Evolutionary conservation across 1,140 invertebrate genomes (phyloP), one percentile per base, ranked within the genome.

Genomic region (Venturia canescens): DNA sequence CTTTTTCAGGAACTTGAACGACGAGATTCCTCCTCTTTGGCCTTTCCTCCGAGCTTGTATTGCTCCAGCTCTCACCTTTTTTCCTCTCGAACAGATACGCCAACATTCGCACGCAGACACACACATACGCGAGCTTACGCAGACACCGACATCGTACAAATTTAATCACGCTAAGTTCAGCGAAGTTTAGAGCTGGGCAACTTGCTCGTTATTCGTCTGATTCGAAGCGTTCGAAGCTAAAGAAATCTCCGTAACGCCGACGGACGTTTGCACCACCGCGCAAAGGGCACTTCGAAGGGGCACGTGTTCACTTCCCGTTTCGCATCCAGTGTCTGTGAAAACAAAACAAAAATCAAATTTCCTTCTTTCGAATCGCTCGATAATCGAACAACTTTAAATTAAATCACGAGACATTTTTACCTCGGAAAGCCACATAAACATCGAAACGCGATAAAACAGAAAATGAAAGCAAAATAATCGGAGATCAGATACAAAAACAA

Each of bases 201-300:
- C 86, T 83, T 90, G 88, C 83, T 90, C 89, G 85, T 88, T 87
- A 84, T 89, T 89, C 71, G 87, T 85, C 84, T 88, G 88, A 77
- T 84, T 87, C 63, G 88, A 88, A 69, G 86, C 86, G 85, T 89
- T 90, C 31, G 90, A 89, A 79, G 88, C 82, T 79, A 89, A 80
- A 57, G 89, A 88, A 84, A 90, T 90, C 85, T 91, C 89, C 66
- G 89, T 90, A 67, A 90, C 87, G 63, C 88, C 88, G 31, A 88
- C 87, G n/a, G 90, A 91, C 57, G 89, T 90, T 85, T 90, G 89
- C 50, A 90, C 90, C 21, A 90, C 89, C 21, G 88, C 85, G 31
- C 87, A 89, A 31, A 90, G 82, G 50, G 89, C 90, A 79, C 89
- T 86, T 79, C 90, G 89, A 26, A 91, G 79, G 66, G 90, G 90